phyloP scores from a whole-genome alignment of 2,888 invertebrate genomes.

The Agriopis marginaria region DNA sequence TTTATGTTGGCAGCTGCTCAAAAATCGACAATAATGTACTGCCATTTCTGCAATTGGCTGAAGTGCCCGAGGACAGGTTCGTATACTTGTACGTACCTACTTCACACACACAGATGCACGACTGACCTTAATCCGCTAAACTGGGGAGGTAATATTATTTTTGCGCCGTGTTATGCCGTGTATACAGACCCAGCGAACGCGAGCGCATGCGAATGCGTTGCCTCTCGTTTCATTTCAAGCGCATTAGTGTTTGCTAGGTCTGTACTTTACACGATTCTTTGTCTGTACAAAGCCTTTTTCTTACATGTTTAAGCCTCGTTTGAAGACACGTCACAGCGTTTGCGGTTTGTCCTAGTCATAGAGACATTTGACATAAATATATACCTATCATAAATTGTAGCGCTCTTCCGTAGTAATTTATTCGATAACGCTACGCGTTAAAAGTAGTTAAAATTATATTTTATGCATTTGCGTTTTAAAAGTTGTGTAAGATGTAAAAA shows the following conservation, averaged over 20 bases:
- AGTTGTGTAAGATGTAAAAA: too few relatives aligned
- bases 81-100: conserved; percentile 19
- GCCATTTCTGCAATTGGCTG: conserved; percentile 43
- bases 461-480: too few relatives aligned
- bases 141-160: conserved; percentile 36
- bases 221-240: too few relatives aligned
- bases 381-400: too few relatives aligned
- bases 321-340: background rate
- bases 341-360: background rate
- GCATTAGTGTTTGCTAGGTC: too few relatives aligned
- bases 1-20: conserved; percentile 47
- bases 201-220: too few relatives aligned
- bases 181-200: too few relatives aligned
- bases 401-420: too few relatives aligned
- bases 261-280: too few relatives aligned
- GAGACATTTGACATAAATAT: too few relatives aligned
- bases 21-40: conserved; percentile 42
- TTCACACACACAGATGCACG: conserved; percentile 20
- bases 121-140: conserved; percentile 42
- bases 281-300: conserved; percentile 26
- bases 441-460: too few relatives aligned
- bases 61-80: conserved; percentile 41
- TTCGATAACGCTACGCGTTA: too few relatives aligned
- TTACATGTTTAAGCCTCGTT: conserved; percentile 30
- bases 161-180: conserved; percentile 12